phyloP scores from a whole-genome alignment of 2,888 invertebrate genomes.

The Baronia brevicornis region DNA sequence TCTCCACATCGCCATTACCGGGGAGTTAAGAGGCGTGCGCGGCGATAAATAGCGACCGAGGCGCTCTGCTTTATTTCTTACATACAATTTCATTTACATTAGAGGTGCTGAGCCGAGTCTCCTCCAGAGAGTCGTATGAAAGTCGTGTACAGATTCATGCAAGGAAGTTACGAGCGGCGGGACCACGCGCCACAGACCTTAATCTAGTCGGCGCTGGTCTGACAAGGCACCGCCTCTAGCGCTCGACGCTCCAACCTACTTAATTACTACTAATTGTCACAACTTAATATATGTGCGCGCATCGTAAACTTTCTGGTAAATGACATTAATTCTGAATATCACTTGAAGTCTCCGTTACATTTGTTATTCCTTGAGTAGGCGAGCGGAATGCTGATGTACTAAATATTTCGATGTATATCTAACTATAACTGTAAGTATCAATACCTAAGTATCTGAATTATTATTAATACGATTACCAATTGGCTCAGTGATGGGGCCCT shows the following conservation, averaged over 20 bases:
- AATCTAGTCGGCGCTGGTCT: conserved; percentile 54
- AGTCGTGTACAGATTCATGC: conserved; percentile 68
- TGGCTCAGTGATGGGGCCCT: no score
- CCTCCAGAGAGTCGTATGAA: conserved; percentile 62
- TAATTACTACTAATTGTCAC: conserved; percentile 70
- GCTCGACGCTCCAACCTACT: conserved; percentile 52
- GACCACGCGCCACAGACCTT: conserved; percentile 55
- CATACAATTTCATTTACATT: conserved; percentile 74
- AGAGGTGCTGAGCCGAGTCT: conserved; percentile 61
- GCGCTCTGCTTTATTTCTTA: conserved; percentile 68
- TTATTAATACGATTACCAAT: no score
- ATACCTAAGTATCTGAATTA: no score
- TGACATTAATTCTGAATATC: conserved; percentile 50
- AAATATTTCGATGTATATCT: no score
- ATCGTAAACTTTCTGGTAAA: conserved; percentile 55
- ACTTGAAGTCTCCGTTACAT: conserved; percentile 34
- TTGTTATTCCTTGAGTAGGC: no score
- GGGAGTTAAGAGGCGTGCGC: conserved; percentile 65
- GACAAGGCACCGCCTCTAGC: conserved; percentile 41
- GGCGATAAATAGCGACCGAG: conserved; percentile 67
- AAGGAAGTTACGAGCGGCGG: conserved; percentile 62
- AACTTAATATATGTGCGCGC: conserved; percentile 56
- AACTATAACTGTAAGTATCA: no score
- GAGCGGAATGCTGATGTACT: no score
- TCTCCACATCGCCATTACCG: conserved; percentile 66